These are phyloP conservation scores for Darevskia nairensis DNA, from an alignment of 2,797 vertebrate species.

Conservation along the genomic window DNA sequence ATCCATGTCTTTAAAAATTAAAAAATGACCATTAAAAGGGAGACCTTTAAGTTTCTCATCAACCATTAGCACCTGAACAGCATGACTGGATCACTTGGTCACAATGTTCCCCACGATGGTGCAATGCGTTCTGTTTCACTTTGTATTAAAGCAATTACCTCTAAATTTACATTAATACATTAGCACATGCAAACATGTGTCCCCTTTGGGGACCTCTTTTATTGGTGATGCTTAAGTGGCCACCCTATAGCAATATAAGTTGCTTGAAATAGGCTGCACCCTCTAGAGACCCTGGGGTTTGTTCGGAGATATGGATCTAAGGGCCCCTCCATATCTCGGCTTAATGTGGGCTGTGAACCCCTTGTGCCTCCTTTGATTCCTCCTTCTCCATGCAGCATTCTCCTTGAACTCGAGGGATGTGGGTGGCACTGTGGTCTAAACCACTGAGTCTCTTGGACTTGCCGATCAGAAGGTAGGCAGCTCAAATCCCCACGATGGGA, in stretches of 20 bases:
- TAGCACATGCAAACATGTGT: not conserved
- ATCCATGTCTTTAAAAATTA: not conserved
- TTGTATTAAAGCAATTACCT: not conserved
- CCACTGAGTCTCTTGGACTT: too few species aligned
- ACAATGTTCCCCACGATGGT: not conserved
- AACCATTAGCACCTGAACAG: not conserved
- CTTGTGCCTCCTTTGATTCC: too few species aligned
- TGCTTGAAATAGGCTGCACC: not conserved
- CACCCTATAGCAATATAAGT: too few species aligned
- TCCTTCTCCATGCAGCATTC: too few species aligned
- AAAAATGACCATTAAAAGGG: not conserved
- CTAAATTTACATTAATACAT: not conserved
- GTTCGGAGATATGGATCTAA: not conserved
- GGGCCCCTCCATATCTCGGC: too few species aligned
- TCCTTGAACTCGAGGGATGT: too few species aligned
- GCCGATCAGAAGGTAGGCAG: too few species aligned
- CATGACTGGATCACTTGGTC: not conserved
- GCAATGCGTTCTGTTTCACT: not conserved
- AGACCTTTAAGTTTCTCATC: not conserved
- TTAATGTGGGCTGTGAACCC: too few species aligned
- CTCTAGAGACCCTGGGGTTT: not conserved
- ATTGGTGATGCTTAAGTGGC: too few species aligned
- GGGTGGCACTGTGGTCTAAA: too few species aligned
- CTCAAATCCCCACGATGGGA: too few species aligned
- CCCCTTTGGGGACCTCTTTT: too few species aligned